These are phyloP conservation scores for Microplitis mediator DNA, from an alignment of 1,140 invertebrate species.

Conservation along the genomic window DNA sequence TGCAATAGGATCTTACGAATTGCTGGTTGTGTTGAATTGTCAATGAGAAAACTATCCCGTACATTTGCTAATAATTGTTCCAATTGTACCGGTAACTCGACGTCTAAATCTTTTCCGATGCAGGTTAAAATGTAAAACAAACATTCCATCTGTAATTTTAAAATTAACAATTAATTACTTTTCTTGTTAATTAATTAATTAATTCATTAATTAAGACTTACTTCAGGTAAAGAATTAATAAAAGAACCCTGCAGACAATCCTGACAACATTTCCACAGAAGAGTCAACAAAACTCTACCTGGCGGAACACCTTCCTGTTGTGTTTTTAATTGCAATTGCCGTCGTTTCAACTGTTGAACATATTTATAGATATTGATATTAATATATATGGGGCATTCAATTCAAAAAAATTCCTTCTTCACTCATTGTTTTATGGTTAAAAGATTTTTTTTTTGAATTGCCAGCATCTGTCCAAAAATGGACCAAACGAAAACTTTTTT, in stretches of 20 bases:
- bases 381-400: background rate
- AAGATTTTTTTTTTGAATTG: too few relatives aligned
- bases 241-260: conserved; percentile 78
- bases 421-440: conserved; percentile 7
- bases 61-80: conserved; percentile 77
- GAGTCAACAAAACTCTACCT: conserved; percentile 74
- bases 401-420: background rate
- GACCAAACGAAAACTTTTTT: too few relatives aligned
- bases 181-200: background rate
- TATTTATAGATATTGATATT: background rate
- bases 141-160: conserved; percentile 73
- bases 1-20: conserved; percentile 83
- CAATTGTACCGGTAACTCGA: conserved; percentile 78
- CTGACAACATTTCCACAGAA: conserved; percentile 84
- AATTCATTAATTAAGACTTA: conserved; percentile 50
- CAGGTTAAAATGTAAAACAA: conserved; percentile 86
- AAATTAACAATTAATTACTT: conserved; percentile 32
- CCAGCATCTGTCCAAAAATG: too few relatives aligned
- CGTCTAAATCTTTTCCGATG: conserved; percentile 83
- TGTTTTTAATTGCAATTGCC: conserved; percentile 72
- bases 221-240: conserved; percentile 77
- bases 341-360: conserved; percentile 68
- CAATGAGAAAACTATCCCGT: conserved; percentile 82
- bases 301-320: conserved; percentile 73
- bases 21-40: conserved; percentile 68